Evolutionary conservation across 2,888 invertebrate species (phyloP).

Genomic region (Tachina lurida): DNA sequence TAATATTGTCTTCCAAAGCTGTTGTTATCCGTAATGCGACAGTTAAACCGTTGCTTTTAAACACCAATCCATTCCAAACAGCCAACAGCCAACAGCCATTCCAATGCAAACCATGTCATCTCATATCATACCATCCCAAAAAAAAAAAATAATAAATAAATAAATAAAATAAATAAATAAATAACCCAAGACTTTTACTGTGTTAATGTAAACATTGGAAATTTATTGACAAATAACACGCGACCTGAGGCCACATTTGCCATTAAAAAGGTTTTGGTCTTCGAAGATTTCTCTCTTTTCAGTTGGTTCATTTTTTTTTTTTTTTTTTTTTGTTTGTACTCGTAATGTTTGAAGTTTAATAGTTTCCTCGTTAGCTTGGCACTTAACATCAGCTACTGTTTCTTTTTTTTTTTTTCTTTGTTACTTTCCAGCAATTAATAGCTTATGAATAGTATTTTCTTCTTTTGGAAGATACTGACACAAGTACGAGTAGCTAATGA

Average conservation of each 20-base stretch:
- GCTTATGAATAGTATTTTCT: constrained; percentile 35
- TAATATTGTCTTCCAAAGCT: constrained; percentile 14
- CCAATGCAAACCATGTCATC: constrained; percentile 22
- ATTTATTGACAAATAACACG: constrained; percentile 76
- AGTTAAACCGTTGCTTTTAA: constrained; percentile 66
- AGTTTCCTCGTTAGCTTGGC: constrained; percentile 68
- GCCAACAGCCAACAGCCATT: constrained; percentile 21
- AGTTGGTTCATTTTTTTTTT: neutral
- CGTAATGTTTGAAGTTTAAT: constrained; percentile 50
- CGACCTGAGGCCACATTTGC: constrained; percentile 72
- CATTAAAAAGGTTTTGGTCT: constrained; percentile 64
- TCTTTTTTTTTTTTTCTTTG: constrained; percentile 12
- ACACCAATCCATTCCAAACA: constrained; percentile 37
- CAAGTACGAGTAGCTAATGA: neutral
- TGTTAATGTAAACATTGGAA: constrained; percentile 73
- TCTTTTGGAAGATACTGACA: constrained; percentile 27
- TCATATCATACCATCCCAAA: constrained; percentile 1
- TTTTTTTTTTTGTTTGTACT: constrained; percentile 21
- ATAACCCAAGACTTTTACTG: constrained; percentile 46
- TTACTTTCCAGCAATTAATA: constrained; percentile 64
- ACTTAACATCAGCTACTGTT: constrained; percentile 70
- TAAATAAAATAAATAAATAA: no score
- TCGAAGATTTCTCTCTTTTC: constrained; percentile 10
- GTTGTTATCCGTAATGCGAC: constrained; percentile 68
- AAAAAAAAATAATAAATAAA: neutral